Evolutionary conservation across 2,797 vertebrate genomes (phyloP).

Genomic region (Acomys russatus): DNA sequence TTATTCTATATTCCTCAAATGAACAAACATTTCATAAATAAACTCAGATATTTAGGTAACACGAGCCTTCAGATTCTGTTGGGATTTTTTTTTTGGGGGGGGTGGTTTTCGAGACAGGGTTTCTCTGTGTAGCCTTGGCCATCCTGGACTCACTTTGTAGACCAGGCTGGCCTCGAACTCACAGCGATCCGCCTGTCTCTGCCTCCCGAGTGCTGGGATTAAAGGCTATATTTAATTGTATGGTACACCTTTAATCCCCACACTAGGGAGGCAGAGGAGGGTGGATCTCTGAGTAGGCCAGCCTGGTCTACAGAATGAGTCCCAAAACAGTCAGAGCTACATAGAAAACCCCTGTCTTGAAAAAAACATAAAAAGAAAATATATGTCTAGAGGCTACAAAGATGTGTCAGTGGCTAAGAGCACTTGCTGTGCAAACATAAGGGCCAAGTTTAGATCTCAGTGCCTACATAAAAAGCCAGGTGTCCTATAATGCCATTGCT

Average conservation of each 20-base stretch:
- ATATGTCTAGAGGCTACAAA: neutral
- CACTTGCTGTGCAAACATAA: neutral
- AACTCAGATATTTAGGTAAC: slow-evolving; percentile 52
- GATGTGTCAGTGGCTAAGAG: neutral
- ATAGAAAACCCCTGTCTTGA: neutral
- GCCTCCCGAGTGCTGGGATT: too few relatives aligned
- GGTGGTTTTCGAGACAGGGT: too few relatives aligned
- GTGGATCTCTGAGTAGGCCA: neutral
- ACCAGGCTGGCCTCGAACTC: too few relatives aligned
- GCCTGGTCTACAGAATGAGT: neutral
- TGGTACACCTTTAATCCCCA: neutral
- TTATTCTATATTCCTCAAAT: neutral
- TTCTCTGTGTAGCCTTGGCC: too few relatives aligned
- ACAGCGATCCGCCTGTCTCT: too few relatives aligned
- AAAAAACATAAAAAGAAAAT: neutral
- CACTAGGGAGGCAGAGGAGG: neutral
- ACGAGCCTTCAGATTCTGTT: neutral
- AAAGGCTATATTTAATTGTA: neutral
- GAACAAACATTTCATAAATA: slow-evolving; percentile 2
- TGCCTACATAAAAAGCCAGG: neutral
- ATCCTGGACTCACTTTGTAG: too few relatives aligned
- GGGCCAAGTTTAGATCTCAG: neutral
- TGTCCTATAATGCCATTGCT: neutral
- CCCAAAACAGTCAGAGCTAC: neutral
- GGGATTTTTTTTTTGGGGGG: too few relatives aligned